These are phyloP conservation scores for Bos javanicus DNA, from an alignment of 2,113 vertebrate species.

Conservation along the genomic window DNA sequence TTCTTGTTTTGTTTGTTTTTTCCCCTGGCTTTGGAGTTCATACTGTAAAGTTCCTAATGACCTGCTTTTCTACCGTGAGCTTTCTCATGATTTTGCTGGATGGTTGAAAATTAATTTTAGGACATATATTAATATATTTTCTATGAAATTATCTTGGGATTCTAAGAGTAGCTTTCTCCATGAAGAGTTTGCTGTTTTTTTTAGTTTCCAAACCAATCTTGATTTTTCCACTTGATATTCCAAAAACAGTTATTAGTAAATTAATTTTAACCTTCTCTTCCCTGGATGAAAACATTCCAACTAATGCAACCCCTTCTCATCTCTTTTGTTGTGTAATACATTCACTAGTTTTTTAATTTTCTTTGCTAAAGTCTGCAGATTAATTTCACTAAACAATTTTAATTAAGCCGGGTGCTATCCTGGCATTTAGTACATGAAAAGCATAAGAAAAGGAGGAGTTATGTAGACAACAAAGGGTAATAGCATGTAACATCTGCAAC, in stretches of 20 bases:
- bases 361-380: background rate
- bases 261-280: background rate
- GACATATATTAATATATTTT: background rate
- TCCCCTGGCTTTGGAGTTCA: background rate
- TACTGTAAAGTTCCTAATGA: background rate
- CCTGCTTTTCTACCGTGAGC: background rate
- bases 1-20: background rate
- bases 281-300: background rate
- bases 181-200: background rate
- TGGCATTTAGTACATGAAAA: background rate
- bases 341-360: background rate
- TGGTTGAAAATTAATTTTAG: slow-evolving; percentile 13
- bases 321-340: background rate
- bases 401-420: background rate
- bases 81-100: background rate
- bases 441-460: background rate
- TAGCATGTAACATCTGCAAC: too few relatives aligned
- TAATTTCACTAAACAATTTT: background rate
- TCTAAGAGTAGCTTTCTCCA: background rate
- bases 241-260: slow-evolving; percentile 31
- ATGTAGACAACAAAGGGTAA: background rate
- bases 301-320: background rate
- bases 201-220: background rate
- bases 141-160: background rate
- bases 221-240: background rate